These are phyloP conservation scores for Spodoptera litura DNA, from an alignment of 1,140 invertebrate species.

Conservation along the genomic window DNA sequence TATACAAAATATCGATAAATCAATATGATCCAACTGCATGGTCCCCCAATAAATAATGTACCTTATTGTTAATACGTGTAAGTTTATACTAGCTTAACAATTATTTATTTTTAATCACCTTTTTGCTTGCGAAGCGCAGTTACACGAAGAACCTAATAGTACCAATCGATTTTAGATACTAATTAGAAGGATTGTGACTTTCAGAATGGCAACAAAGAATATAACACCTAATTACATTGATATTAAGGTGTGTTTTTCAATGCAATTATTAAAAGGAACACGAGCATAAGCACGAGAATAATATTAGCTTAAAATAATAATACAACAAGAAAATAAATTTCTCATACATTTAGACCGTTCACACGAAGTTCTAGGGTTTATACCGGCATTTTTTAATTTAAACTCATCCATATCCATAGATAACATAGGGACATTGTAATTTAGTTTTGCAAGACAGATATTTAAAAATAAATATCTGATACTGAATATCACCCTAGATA, in stretches of 20 bases:
- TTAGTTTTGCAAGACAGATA: too few relatives aligned
- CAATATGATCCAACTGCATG: slow-evolving; percentile 33
- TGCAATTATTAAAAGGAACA: neutral
- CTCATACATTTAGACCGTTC: too few relatives aligned
- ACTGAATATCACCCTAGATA: neutral
- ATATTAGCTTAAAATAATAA: too few relatives aligned
- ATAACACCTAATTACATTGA: neutral
- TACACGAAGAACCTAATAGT: slow-evolving; percentile 12
- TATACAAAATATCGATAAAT: neutral
- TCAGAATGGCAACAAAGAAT: slow-evolving; percentile 27
- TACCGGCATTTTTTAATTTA: too few relatives aligned
- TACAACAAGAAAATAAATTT: too few relatives aligned
- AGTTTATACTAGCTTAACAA: slow-evolving; percentile 7
- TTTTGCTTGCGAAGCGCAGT: slow-evolving; percentile 9
- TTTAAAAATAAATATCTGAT: slow-evolving; percentile 83
- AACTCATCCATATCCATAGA: too few relatives aligned
- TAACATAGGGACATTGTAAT: too few relatives aligned
- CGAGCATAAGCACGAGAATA: neutral
- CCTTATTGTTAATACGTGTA: slow-evolving; percentile 5
- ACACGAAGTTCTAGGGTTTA: too few relatives aligned
- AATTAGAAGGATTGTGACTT: slow-evolving; percentile 21
- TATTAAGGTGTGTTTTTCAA: neutral
- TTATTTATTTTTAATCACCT: slow-evolving; percentile 1
- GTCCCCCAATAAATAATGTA: slow-evolving; percentile 40
- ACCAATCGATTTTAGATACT: slow-evolving; percentile 1